Percentiles rank a stretch among this genome's conserved stretches.
Conservation (phyloP, 2,113 vertebrate genomes). For the Brachypteracias leptosomus region DNA sequence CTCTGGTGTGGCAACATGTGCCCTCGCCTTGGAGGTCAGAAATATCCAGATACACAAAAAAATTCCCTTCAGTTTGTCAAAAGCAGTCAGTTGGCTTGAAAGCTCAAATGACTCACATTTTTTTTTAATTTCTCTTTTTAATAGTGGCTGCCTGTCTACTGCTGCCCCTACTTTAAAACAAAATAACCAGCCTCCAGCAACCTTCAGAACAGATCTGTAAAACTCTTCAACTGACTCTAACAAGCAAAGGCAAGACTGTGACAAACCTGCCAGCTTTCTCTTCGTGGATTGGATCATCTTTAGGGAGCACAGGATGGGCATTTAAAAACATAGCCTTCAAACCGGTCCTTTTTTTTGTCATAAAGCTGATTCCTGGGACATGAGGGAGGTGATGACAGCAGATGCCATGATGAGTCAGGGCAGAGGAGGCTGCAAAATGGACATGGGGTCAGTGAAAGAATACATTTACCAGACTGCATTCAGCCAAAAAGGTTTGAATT, state of each 20-base stretch:
- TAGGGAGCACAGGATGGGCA: not conserved
- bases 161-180: not conserved
- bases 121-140: not conserved
- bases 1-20: not conserved
- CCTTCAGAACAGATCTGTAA: constrained; percentile 41
- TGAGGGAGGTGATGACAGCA: not conserved
- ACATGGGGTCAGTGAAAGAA: not conserved
- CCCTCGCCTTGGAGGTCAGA: not conserved
- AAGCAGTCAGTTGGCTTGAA: not conserved
- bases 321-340: not conserved
- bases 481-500: not conserved
- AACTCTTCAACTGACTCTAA: not conserved
- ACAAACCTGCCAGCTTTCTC: constrained; percentile 10
- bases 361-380: not conserved
- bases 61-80: not conserved
- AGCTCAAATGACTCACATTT: not conserved
- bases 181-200: constrained; percentile 34
- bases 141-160: not conserved
- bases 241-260: constrained; percentile 17
- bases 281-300: not conserved
- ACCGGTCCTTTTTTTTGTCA: not conserved
- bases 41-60: not conserved
- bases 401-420: not conserved
- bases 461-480: not conserved
- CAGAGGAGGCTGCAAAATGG: not conserved